Evolutionary conservation across 2,797 vertebrate genomes (phyloP), one percentile per base, ranked within the genome.

Genomic region (Rhinophrynus dorsalis): DNA sequence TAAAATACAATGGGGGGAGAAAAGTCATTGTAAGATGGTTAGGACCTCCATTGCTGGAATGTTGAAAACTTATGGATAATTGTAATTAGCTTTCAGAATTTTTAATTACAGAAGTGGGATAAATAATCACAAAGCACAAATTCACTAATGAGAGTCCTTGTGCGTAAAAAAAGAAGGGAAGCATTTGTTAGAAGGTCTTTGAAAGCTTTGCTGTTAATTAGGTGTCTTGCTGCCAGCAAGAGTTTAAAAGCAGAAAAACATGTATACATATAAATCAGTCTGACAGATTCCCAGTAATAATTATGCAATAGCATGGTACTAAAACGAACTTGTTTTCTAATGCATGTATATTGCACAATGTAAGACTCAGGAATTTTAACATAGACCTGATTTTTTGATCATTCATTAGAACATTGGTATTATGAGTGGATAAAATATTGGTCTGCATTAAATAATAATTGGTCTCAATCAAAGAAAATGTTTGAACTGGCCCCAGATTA

Each of bases 81-180:
- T 83, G 81, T 83, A 87, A 89, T 90, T 88, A 86, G 85, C 79
- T 81, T 84, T 85, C 77, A 65, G 84, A 79, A 85, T 85, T 84
- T 85, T 88, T 88, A 88, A 88, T 89, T 87, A 88, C 82, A 82
- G 81, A 80, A 83, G 75, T 59, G 75, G 82, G 84, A 81, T 82
- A 88, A 90, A 85, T 88, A 87, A 87, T 87, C 84, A 81, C 81
- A 83, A 80, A 74, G 79, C 77, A 75, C 76, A 26, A 79, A 76
- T 81, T 74, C 30, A 0, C 78, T 86, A 88, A 88, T 86, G 86
- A 88, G 84, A 79, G 80, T 74, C 79, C 80, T 81, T 72, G 79
- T 61, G 78, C 77, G 37, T 59, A 74, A 80, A 76, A n/a, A 73
- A 74, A 78, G 44, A 60, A 15, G 76, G 70, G 69, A 77, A 75